Evolutionary conservation across 2,113 vertebrate species (phyloP).

Genomic region (Otus sunia): DNA sequence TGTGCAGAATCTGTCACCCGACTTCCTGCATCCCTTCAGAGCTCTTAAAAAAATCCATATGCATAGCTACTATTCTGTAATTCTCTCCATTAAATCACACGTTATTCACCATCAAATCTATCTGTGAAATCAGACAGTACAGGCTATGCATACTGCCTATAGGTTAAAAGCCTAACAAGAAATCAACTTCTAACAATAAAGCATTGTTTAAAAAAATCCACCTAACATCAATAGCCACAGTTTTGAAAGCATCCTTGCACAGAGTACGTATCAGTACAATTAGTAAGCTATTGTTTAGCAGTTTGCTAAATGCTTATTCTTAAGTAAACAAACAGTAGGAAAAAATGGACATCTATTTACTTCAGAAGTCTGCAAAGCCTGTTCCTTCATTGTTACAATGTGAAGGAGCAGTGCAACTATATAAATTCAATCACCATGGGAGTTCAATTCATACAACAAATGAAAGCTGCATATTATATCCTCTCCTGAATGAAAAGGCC

Average conservation of each 20-base stretch:
- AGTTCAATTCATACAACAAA: conserved; percentile 9
- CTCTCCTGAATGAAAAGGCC: not conserved
- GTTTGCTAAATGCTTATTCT: not conserved
- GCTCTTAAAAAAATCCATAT: not conserved
- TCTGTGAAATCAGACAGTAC: not conserved
- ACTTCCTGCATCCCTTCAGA: not conserved
- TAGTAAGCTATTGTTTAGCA: not conserved
- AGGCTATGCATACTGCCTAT: not conserved
- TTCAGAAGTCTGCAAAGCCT: not conserved
- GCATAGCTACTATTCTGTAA: not conserved
- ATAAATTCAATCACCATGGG: conserved; percentile 20
- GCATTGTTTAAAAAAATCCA: not conserved
- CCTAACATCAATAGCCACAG: not conserved
- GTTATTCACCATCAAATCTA: not conserved
- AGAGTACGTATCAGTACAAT: not conserved
- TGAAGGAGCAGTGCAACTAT: not conserved
- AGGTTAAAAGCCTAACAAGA: not conserved
- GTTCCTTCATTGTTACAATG: not conserved
- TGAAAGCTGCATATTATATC: not conserved
- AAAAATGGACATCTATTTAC: not conserved
- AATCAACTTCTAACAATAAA: not conserved
- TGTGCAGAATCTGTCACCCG: not conserved
- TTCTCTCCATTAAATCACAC: not conserved
- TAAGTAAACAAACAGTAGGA: not conserved
- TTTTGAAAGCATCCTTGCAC: not conserved